Evolutionary conservation across 1,140 invertebrate genomes (phyloP).

Genomic region (Belonocnema kinseyi): DNA sequence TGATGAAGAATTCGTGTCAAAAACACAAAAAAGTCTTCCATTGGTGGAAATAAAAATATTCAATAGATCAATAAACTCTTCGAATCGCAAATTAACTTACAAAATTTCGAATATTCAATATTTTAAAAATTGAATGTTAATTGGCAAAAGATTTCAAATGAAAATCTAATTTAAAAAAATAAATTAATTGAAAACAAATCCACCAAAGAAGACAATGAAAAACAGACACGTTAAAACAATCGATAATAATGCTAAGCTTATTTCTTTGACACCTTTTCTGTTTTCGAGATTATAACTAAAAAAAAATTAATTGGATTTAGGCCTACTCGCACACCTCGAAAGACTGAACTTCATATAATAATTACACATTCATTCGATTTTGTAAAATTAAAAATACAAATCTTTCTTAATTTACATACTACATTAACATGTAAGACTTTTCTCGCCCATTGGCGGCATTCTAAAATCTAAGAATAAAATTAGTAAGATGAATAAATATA

Average conservation of each 20-base stretch:
- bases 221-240: background rate
- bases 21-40: background rate
- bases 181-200: too few relatives aligned
- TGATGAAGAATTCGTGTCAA: conserved; percentile 6
- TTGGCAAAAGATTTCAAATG: too few relatives aligned
- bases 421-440: background rate
- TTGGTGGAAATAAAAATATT: background rate
- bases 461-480: conserved; percentile 1
- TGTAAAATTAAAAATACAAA: background rate
- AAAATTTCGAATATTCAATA: too few relatives aligned
- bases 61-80: background rate
- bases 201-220: background rate
- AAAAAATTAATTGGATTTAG: conserved; percentile 12
- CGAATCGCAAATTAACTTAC: too few relatives aligned
- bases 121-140: too few relatives aligned
- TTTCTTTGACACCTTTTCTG: background rate
- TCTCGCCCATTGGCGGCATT: conserved; percentile 3
- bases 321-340: conserved; percentile 27
- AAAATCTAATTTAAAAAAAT: too few relatives aligned
- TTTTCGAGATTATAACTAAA: background rate
- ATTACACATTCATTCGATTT: conserved; percentile 10
- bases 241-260: conserved; percentile 25
- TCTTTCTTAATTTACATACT: background rate
- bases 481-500: background rate
- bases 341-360: conserved; percentile 17